Conservation (phyloP, 2,113 vertebrate species). For the Podarcis raffonei region DNA sequence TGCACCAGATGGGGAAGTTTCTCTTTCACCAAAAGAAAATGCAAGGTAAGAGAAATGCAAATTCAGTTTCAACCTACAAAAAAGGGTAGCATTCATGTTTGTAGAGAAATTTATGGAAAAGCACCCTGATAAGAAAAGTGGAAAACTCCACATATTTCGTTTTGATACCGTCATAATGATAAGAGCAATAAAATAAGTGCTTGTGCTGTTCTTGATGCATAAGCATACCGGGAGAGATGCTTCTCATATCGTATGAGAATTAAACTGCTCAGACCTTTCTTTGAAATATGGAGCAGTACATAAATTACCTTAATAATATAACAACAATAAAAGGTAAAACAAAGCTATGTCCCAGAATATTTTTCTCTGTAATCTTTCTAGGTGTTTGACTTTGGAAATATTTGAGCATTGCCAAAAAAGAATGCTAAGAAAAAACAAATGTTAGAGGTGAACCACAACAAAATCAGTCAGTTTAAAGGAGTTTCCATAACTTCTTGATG, state of each 20-base stretch:
- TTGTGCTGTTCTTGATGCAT: neutral
- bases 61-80: fast-evolving
- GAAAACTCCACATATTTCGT: too few species aligned
- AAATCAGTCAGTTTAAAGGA: too few species aligned
- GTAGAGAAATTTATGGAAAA: neutral
- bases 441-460: too few species aligned
- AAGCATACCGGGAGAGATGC: neutral
- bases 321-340: neutral
- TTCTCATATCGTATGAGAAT: neutral
- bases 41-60: conserved; percentile 82
- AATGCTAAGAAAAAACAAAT: too few species aligned
- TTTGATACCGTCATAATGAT: neutral
- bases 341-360: too few species aligned
- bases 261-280: neutral
- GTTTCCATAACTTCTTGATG: too few species aligned
- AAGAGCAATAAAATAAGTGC: neutral
- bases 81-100: neutral
- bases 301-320: neutral
- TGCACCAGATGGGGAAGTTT: conserved; percentile 88
- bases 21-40: conserved; percentile 87
- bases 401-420: too few species aligned
- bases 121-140: neutral
- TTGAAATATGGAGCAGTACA: too few species aligned
- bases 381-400: too few species aligned
- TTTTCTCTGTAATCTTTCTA: too few species aligned